These are phyloP conservation scores for Boloria selene DNA, from an alignment of 2,888 invertebrate genomes.

Conservation along the genomic window DNA sequence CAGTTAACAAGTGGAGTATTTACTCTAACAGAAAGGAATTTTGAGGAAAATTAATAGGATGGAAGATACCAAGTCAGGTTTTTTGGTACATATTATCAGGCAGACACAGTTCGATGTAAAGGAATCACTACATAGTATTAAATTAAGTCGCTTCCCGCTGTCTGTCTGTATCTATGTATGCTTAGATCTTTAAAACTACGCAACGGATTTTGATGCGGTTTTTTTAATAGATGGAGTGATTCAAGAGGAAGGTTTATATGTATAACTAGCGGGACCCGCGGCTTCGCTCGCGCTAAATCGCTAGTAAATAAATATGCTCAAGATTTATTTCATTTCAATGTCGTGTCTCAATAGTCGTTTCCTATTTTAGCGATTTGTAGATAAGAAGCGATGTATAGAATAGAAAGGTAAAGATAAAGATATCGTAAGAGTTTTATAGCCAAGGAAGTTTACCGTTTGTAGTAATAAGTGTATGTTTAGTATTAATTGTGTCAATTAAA, in stretches of 20 bases:
- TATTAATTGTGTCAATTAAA: conserved; percentile 31
- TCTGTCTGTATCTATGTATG: no score
- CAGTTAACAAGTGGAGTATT: conserved; percentile 51
- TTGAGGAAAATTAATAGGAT: conserved; percentile 9
- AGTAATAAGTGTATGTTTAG: conserved; percentile 19
- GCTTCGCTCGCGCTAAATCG: no score
- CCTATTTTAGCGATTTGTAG: neutral
- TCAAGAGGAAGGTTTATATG: no score
- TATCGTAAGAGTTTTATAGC: neutral
- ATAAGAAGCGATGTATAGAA: neutral
- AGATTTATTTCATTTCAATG: neutral
- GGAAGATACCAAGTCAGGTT: neutral
- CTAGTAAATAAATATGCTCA: no score
- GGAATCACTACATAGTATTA: no score
- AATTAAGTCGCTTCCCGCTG: no score
- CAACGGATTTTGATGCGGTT: no score
- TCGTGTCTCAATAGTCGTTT: neutral
- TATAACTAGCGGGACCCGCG: no score
- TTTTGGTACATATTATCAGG: neutral
- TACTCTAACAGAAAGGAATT: conserved; percentile 42
- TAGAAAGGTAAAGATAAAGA: neutral
- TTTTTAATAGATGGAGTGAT: no score
- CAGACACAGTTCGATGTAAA: no score
- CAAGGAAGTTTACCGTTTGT: conserved; percentile 6
- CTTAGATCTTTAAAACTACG: no score